Evolutionary conservation across 2,113 vertebrate species (phyloP), one percentile per base, ranked within the genome.

Genomic region (Ictidomys tridecemlineatus): DNA sequence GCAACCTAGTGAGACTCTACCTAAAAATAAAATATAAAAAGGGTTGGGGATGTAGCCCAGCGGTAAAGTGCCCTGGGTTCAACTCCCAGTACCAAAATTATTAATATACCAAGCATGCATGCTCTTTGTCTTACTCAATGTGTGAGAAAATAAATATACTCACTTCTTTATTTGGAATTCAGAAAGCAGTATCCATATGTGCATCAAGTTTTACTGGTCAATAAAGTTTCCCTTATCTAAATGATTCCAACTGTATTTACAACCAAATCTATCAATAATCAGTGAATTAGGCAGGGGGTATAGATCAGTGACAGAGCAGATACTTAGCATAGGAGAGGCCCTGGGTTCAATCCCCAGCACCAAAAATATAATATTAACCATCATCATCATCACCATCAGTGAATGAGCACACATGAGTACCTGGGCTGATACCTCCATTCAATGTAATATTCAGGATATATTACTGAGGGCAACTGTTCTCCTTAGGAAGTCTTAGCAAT

Each of bases 161-260:
- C 11, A 95, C 53, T 89, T 76, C 61, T 89, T 80, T 91, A 85
- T 53, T 84, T 42, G 12, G 32, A 80, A 96, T 86, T 94, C 48
- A 82, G 91, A 90, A 7, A 85, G 73, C 42, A 74, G 20, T 51
- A 94, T 70, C 30, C 22, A 93, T 58, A 63, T 58, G 24, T 91
- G 95, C 76, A 61, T 89, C 37, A 93, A 56, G 42, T 86, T 93
- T 85, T 82, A 85, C 53, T 78, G 24, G 30, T 87, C 77, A 84
- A 63, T 83, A 79, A 83, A 87, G 77, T 72, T 89, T 97, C 73
- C 28, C 45, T 79, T 18, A 83, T 91, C 86, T 93, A 93, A 94
- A 93, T 91, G 8, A 96, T 26, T 91, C 26, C 58, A 70, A 76
- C 20, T n/a, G 30, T 56, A 80, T 87, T 88, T 39, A 93, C 51